Percentiles rank a stretch among this genome's conserved stretches.
These are phyloP conservation scores for Epinephelus cyanopodus DNA, from an alignment of 2,113 vertebrate species.

Conservation along the genomic window DNA sequence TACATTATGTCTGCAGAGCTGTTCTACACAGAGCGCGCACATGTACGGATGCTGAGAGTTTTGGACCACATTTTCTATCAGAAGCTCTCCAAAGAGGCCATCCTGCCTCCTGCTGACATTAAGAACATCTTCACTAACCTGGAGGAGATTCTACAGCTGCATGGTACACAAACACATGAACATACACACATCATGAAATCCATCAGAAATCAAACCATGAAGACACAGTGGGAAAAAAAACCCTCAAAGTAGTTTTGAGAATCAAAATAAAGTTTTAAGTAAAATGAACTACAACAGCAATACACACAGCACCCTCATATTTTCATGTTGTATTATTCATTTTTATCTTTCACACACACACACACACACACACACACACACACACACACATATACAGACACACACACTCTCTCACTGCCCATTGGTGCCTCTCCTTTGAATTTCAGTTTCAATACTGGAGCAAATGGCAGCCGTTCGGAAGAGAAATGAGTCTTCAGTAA, in stretches of 20 bases:
- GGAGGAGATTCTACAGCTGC: slow-evolving; percentile 95
- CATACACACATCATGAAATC: background rate
- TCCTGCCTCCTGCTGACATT: slow-evolving; percentile 90
- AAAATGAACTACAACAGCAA: background rate
- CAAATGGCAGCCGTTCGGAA: slow-evolving; percentile 94
- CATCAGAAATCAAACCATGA: background rate
- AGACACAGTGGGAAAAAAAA: background rate
- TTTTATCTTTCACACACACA: slow-evolving; percentile 13
- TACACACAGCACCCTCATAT: background rate
- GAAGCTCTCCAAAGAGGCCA: slow-evolving; percentile 91
- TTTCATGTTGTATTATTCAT: slow-evolving; percentile 1
- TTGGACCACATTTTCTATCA: slow-evolving; percentile 96
- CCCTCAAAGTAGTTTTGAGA: background rate
- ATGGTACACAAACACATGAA: slow-evolving; percentile 82
- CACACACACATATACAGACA: slow-evolving; percentile 17
- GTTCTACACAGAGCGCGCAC: slow-evolving; percentile 95
- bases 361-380: slow-evolving; percentile 34
- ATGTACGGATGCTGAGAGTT: slow-evolving; percentile 93
- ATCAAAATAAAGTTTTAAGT: background rate
- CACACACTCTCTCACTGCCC: slow-evolving; percentile 13
- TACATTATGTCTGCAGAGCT: slow-evolving; percentile 84
- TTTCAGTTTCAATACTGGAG: slow-evolving; percentile 91
- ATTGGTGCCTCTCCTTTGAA: slow-evolving; percentile 35
- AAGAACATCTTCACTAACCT: slow-evolving; percentile 96
- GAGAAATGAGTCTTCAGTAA: slow-evolving; percentile 94